Conservation (phyloP, 2,888 invertebrate genomes). For the Temnothorax rugatulus region DNA sequence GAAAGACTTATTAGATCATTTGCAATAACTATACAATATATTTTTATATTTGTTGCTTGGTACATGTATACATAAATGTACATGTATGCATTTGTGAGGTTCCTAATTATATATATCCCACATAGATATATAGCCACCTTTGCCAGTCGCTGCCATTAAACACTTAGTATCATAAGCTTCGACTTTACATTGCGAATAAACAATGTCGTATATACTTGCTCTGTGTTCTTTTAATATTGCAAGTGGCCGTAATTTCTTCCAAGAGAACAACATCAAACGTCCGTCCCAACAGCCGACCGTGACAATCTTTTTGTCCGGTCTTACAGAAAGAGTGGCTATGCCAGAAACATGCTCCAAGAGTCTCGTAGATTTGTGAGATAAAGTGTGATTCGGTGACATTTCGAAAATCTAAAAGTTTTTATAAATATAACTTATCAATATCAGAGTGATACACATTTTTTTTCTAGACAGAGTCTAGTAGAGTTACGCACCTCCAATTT, state of each 20-base stretch:
- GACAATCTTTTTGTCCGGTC: conserved; percentile 91
- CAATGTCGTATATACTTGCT: conserved; percentile 91
- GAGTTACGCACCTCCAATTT: conserved; percentile 87
- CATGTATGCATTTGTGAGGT: conserved; percentile 57
- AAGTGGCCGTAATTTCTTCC: conserved; percentile 91
- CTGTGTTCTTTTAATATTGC: conserved; percentile 92
- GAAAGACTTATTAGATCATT: neutral
- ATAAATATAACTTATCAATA: neutral
- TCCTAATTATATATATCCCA: conserved; percentile 93
- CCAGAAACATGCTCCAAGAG: conserved; percentile 91
- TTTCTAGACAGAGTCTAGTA: neutral
- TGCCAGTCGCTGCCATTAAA: conserved; percentile 92
- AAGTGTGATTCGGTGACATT: conserved; percentile 78
- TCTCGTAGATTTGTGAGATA: conserved; percentile 87
- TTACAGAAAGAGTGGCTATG: conserved; percentile 90
- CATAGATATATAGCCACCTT: conserved; percentile 92
- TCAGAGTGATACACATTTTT: neutral
- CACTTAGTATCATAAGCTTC: conserved; percentile 90
- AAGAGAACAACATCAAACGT: conserved; percentile 91
- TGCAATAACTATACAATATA: conserved; percentile 1
- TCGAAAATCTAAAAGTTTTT: conserved; percentile 78
- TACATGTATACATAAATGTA: neutral
- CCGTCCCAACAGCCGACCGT: conserved; percentile 93
- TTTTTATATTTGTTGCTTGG: neutral
- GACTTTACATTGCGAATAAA: conserved; percentile 90